Evolutionary conservation across 2,888 invertebrate species (phyloP).

Genomic region (Agapostemon virescens): DNA sequence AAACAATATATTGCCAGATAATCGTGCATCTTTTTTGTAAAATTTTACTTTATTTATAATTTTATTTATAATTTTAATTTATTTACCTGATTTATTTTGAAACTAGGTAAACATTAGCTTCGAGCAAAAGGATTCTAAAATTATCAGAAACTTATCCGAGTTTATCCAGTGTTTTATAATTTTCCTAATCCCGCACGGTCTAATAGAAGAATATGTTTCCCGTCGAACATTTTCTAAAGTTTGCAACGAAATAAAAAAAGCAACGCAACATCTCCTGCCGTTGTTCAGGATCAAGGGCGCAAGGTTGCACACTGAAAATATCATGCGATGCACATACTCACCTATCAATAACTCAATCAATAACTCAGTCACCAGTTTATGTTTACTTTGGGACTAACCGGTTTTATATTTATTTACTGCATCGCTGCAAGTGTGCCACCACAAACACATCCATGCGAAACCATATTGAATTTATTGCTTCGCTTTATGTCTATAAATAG

Average conservation of each 20-base stretch:
- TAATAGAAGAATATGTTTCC: background rate
- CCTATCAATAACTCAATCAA: constrained; percentile 52
- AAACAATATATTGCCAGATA: no score
- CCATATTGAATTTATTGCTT: constrained; percentile 4
- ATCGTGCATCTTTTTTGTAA: background rate
- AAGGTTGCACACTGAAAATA: constrained; percentile 41
- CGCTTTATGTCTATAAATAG: constrained; percentile 8
- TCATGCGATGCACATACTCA: constrained; percentile 26
- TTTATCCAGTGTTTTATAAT: background rate
- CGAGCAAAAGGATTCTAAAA: background rate
- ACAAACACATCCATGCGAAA: constrained; percentile 8
- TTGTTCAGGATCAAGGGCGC: constrained; percentile 24
- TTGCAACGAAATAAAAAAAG: background rate
- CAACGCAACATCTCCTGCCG: background rate
- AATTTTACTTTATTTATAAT: background rate
- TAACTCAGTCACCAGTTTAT: constrained; percentile 40
- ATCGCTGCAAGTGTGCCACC: constrained; percentile 4
- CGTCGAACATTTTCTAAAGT: background rate
- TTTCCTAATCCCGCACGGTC: background rate
- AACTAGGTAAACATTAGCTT: background rate
- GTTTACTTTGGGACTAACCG: constrained; percentile 40
- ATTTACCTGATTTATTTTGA: background rate
- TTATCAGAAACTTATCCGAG: background rate
- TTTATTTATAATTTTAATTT: no score
- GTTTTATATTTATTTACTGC: constrained; percentile 42